Percentiles rank a stretch among this genome's conserved stretches.
Conservation (phyloP, 2,888 invertebrate species). For the Candidula unifasciata region DNA sequence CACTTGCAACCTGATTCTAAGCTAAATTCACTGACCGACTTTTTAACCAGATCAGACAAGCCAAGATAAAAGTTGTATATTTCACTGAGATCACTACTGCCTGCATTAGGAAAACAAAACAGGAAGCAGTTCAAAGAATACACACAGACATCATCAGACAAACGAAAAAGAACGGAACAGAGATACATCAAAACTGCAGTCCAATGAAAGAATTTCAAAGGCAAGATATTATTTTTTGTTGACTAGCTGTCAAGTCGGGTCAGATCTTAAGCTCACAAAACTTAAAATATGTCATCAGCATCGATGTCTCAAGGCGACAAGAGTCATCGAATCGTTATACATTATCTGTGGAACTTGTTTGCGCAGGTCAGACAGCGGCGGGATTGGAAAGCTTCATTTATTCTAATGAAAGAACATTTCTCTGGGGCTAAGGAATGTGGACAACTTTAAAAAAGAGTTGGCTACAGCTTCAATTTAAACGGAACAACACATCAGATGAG, state of each 20-base stretch:
- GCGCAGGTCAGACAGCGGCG: background rate
- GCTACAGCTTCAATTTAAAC: too few species aligned
- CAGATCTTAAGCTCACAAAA: background rate
- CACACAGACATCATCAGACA: background rate
- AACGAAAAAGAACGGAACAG: background rate
- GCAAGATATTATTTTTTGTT: background rate
- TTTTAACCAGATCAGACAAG: too few species aligned
- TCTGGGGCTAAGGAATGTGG: too few species aligned
- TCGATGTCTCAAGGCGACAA: background rate
- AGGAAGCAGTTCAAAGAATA: too few species aligned
- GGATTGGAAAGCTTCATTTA: background rate
- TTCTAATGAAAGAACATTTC: background rate
- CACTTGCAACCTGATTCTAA: too few species aligned
- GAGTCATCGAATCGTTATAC: background rate
- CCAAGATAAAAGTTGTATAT: too few species aligned
- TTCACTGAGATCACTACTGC: too few species aligned
- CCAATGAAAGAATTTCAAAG: background rate
- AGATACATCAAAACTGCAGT: background rate
- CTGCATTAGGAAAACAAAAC: too few species aligned
- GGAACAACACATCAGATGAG: too few species aligned
- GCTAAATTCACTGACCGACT: too few species aligned
- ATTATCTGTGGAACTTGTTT: background rate
- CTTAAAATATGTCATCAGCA: background rate
- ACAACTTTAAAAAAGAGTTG: too few species aligned
- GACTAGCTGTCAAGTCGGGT: background rate